phyloP scores from a whole-genome alignment of 92 coral and sea anemone species.

The Montipora capitata region DNA sequence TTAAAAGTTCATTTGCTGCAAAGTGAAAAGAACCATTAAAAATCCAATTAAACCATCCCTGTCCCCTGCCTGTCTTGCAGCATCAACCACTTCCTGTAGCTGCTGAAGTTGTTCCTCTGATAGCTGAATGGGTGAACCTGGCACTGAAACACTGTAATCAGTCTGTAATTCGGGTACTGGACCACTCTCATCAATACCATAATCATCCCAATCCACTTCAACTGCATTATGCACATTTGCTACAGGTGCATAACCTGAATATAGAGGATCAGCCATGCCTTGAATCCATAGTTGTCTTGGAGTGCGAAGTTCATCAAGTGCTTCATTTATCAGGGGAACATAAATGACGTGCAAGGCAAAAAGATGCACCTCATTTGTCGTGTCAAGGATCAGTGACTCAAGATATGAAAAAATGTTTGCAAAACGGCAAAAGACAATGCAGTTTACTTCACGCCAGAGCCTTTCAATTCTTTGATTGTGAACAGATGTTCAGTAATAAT shows the following conservation, averaged over 20 bases:
- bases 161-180: conserved; percentile 54
- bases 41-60: conserved; percentile 36
- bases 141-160: conserved; percentile 37
- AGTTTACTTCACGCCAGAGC: conserved; percentile 76
- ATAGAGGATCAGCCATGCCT: conserved; percentile 46
- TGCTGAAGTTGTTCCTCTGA: conserved; percentile 41
- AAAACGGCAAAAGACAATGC: conserved; percentile 59
- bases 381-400: conserved; percentile 60
- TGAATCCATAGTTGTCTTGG: conserved; percentile 69
- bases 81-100: conserved; percentile 31
- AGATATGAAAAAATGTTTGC: conserved; percentile 73
- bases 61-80: conserved; percentile 44
- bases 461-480: conserved; percentile 61
- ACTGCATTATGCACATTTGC: conserved; percentile 35
- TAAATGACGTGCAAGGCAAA: conserved; percentile 66
- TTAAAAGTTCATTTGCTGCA: conserved; percentile 16
- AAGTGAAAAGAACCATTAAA: conserved; percentile 19
- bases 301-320: conserved; percentile 55
- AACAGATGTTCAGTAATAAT: conserved; percentile 71
- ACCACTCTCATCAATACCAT: conserved; percentile 68
- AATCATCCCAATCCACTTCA: conserved; percentile 33
- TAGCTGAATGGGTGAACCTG: conserved; percentile 29
- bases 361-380: conserved; percentile 64
- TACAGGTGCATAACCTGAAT: conserved; percentile 54
- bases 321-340: conserved; percentile 57